Conservation (phyloP, 1,140 invertebrate genomes). For the Batillaria attramentaria region DNA sequence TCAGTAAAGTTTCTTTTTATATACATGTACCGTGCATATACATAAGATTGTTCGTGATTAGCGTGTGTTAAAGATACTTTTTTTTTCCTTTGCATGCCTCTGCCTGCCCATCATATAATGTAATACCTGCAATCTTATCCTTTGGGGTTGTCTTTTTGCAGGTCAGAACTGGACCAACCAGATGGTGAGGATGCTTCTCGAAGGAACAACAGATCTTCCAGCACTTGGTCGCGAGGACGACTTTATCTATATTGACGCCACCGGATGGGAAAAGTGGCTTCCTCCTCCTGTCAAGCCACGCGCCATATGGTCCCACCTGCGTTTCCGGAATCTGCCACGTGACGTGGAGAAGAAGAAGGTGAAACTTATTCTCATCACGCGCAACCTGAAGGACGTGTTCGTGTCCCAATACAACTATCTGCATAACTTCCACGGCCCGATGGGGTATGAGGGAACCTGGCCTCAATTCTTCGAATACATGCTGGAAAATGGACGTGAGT, state of each 20-base stretch:
- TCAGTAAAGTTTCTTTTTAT: too few relatives aligned
- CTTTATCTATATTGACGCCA: slow-evolving; percentile 17
- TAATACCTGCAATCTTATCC: too few relatives aligned
- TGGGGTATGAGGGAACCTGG: slow-evolving; percentile 21
- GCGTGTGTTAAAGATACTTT: too few relatives aligned
- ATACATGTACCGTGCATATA: too few relatives aligned
- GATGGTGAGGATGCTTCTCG: slow-evolving; percentile 32
- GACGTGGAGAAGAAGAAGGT: slow-evolving; percentile 32
- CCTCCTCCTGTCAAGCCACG: slow-evolving; percentile 32
- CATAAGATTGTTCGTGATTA: too few relatives aligned
- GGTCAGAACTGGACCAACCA: slow-evolving; percentile 35
- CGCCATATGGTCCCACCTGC: slow-evolving; percentile 41
- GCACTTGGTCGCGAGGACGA: not conserved
- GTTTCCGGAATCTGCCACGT: slow-evolving; percentile 37
- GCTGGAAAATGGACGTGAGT: slow-evolving; percentile 26
- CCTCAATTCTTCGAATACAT: slow-evolving; percentile 9
- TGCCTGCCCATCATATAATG: too few relatives aligned
- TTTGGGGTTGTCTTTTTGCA: too few relatives aligned
- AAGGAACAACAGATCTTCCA: slow-evolving; percentile 25
- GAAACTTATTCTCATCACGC: slow-evolving; percentile 45
- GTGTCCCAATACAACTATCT: slow-evolving; percentile 45
- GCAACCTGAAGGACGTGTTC: slow-evolving; percentile 55
- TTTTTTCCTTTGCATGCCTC: too few relatives aligned
- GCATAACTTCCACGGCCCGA: not conserved
- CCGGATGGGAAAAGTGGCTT: not conserved